phyloP scores from a whole-genome alignment of 2,888 invertebrate species.

The Adelphocoris suturalis region DNA sequence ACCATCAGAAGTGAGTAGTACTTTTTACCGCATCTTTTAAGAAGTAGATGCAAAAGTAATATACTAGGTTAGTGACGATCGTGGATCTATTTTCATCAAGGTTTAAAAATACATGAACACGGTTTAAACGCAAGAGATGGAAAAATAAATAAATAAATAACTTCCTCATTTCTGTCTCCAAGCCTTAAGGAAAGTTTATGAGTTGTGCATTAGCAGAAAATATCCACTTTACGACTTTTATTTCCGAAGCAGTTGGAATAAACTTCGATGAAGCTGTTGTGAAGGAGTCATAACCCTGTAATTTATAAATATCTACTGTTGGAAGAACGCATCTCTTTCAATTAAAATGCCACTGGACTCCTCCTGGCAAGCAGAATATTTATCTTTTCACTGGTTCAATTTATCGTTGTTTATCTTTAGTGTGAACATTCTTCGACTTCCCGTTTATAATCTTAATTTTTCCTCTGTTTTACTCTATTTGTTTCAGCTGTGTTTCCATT shows the following conservation, averaged over 20 bases:
- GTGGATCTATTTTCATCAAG: not conserved
- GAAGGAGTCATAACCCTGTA: slow-evolving; percentile 32
- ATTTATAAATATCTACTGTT: slow-evolving; percentile 13
- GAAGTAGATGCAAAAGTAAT: too few relatives aligned
- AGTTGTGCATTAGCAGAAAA: slow-evolving; percentile 43
- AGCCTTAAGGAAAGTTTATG: not conserved
- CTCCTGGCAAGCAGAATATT: slow-evolving; percentile 11
- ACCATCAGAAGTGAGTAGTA: too few relatives aligned
- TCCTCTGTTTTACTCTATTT: not conserved
- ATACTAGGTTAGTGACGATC: too few relatives aligned
- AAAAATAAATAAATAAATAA: not conserved
- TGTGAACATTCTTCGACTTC: slow-evolving; percentile 12
- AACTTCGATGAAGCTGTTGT: slow-evolving; percentile 49
- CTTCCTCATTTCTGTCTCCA: slow-evolving; percentile 17
- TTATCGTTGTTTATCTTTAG: slow-evolving; percentile 3
- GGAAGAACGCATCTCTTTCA: slow-evolving; percentile 14
- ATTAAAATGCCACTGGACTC: slow-evolving; percentile 22
- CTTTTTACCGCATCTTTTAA: too few relatives aligned
- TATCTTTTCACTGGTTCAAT: not conserved
- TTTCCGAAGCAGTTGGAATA: slow-evolving; percentile 9
- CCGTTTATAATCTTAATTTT: not conserved
- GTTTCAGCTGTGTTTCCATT: not conserved
- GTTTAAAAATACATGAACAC: not conserved
- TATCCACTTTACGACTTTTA: slow-evolving; percentile 41
- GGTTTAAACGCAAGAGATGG: not conserved